Percentiles rank a stretch among this genome's conserved stretches.
phyloP scores from a whole-genome alignment of 2,797 vertebrate genomes.

The Emys orbicularis region DNA sequence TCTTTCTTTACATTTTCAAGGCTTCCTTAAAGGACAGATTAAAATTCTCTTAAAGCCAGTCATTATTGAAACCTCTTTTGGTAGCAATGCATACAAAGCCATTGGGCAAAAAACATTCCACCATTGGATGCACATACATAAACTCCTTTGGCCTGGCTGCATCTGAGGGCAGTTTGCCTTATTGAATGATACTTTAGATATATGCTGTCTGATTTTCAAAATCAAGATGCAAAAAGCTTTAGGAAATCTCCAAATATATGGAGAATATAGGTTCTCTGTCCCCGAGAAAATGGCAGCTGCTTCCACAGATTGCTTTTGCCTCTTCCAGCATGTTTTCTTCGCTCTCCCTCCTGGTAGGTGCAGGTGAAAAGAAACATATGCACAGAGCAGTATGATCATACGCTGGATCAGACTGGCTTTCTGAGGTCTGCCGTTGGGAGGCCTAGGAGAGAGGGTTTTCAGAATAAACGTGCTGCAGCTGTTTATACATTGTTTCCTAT shows the following conservation, averaged over 20 bases:
- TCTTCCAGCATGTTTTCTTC: neutral
- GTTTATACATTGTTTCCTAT: neutral
- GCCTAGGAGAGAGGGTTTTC: neutral
- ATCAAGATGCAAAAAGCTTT: neutral
- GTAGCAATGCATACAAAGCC: neutral
- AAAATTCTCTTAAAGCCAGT: neutral
- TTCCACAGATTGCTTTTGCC: neutral
- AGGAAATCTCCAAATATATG: fast-evolving
- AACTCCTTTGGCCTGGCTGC: fast-evolving
- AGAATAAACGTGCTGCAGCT: fast-evolving
- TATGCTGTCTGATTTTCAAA: neutral
- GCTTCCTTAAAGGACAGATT: neutral
- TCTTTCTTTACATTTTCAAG: neutral
- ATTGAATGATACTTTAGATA: fast-evolving
- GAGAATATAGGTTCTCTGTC: fast-evolving
- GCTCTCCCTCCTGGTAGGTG: fast-evolving
- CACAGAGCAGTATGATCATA: neutral
- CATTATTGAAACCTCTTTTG: neutral
- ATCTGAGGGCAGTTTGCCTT: fast-evolving
- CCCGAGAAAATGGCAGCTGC: neutral
- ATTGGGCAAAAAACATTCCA: neutral
- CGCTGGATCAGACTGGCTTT: fast-evolving
- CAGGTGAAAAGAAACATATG: fast-evolving
- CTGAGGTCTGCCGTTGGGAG: neutral
- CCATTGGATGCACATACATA: neutral